A percentile compares a stretch with the other conserved stretches of the same genome.
Conservation (phyloP, 1,140 invertebrate genomes). For the Drosophila prosaltans region DNA sequence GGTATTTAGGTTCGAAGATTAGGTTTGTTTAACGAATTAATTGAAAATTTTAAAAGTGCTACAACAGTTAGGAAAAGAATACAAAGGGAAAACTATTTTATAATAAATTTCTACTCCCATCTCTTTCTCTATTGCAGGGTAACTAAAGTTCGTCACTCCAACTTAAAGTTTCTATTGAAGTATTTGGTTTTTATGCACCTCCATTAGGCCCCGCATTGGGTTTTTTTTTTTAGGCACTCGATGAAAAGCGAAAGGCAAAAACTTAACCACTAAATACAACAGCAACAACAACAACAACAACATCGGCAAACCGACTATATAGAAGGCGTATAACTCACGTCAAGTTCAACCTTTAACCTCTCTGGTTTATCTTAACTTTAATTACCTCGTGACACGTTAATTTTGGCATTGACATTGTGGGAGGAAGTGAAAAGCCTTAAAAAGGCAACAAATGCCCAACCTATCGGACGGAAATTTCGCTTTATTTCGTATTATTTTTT, state of each 20-base stretch:
- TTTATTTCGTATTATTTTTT: not conserved
- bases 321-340: conserved; percentile 30
- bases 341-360: conserved; percentile 62
- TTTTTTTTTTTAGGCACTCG: conserved; percentile 48
- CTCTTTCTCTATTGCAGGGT: not conserved
- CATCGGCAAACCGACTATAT: not conserved
- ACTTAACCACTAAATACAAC: not conserved
- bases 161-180: not conserved
- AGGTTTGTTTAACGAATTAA: too few species aligned
- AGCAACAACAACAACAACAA: not conserved
- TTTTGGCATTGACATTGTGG: conserved; percentile 25
- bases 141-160: not conserved
- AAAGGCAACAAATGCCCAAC: not conserved
- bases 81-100: too few species aligned
- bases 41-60: too few species aligned
- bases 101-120: too few species aligned
- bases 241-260: conserved; percentile 53
- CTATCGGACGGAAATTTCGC: not conserved
- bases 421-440: not conserved
- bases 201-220: conserved; percentile 41
- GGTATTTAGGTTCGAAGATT: not conserved
- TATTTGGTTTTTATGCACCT: conserved; percentile 7
- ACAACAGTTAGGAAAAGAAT: too few species aligned
- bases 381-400: conserved; percentile 58
- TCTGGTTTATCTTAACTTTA: conserved; percentile 29